Evolutionary conservation across 2,888 invertebrate genomes (phyloP).

Genomic region (Ptilodon capucinus): DNA sequence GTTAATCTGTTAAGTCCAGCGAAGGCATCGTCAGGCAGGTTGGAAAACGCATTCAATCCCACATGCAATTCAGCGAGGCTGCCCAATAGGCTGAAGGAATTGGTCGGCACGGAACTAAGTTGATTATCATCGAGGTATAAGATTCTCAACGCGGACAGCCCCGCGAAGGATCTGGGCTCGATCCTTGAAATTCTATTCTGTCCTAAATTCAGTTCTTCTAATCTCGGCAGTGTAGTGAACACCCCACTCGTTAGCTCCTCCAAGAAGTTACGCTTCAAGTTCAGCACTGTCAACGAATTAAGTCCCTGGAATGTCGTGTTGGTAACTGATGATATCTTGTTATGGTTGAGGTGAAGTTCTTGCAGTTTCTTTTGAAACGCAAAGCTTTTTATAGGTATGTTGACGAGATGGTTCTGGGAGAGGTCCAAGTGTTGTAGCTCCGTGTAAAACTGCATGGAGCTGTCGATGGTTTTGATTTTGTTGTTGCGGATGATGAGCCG

Average conservation of each 20-base stretch:
- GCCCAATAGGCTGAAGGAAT: constrained; percentile 87
- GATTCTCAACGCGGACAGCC: constrained; percentile 88
- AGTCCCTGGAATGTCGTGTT: constrained; percentile 92
- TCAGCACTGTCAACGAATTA: constrained; percentile 89
- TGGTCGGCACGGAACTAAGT: constrained; percentile 88
- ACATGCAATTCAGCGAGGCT: constrained; percentile 92
- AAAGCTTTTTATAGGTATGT: constrained; percentile 90
- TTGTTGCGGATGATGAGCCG: constrained; percentile 92
- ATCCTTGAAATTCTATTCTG: constrained; percentile 92
- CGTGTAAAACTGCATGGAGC: constrained; percentile 94
- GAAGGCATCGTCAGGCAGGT: constrained; percentile 90
- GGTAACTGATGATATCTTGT: constrained; percentile 91
- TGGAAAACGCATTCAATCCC: constrained; percentile 91
- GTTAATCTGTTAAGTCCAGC: constrained; percentile 88
- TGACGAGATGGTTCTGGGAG: constrained; percentile 92
- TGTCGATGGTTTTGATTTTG: constrained; percentile 93
- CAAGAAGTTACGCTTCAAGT: constrained; percentile 90
- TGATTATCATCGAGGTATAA: constrained; percentile 93
- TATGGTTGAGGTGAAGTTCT: constrained; percentile 91
- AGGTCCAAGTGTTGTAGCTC: constrained; percentile 93
- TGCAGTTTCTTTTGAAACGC: constrained; percentile 90
- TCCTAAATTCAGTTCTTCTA: constrained; percentile 93
- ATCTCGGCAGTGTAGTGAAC: constrained; percentile 87
- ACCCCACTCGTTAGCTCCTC: constrained; percentile 89
- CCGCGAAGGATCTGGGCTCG: constrained; percentile 89